Conservation (phyloP, 2,113 vertebrate species). For the Piaya cayana region DNA sequence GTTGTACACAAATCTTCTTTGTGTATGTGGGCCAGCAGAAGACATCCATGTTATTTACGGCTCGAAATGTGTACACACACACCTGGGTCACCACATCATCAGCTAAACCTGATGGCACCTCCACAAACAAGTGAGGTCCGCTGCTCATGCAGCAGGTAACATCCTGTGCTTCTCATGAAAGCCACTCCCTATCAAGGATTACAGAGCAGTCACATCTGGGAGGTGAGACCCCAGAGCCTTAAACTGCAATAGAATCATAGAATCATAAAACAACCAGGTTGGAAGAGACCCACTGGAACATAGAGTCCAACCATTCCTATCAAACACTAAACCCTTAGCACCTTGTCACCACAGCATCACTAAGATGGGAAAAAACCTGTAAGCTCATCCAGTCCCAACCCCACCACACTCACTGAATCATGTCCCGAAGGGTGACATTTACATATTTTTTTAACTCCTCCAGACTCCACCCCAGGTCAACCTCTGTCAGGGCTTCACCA, state of each 20-base stretch:
- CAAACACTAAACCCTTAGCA: too few relatives aligned
- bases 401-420: too few relatives aligned
- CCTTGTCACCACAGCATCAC: background rate
- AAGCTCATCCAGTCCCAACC: too few relatives aligned
- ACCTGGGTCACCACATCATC: background rate
- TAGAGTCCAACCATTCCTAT: too few relatives aligned
- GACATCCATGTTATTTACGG: accelerated
- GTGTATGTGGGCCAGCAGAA: background rate
- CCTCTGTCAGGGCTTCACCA: too few relatives aligned
- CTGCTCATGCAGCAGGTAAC: background rate
- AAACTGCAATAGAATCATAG: background rate
- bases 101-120: accelerated
- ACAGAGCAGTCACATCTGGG: background rate
- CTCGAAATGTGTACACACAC: background rate
- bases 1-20: background rate
- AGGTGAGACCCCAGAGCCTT: background rate
- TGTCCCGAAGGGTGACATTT: too few relatives aligned
- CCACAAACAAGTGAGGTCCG: background rate
- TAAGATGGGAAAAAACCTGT: too few relatives aligned
- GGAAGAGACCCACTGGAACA: too few relatives aligned
- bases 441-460: too few relatives aligned
- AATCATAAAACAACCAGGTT: too few relatives aligned
- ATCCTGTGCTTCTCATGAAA: background rate
- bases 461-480: too few relatives aligned
- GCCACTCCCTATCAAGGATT: background rate